A percentile compares a stretch with the other conserved stretches of the same genome.
phyloP scores from a whole-genome alignment of 92 coral and sea anemone species.

The Epizoanthus scotinus region DNA sequence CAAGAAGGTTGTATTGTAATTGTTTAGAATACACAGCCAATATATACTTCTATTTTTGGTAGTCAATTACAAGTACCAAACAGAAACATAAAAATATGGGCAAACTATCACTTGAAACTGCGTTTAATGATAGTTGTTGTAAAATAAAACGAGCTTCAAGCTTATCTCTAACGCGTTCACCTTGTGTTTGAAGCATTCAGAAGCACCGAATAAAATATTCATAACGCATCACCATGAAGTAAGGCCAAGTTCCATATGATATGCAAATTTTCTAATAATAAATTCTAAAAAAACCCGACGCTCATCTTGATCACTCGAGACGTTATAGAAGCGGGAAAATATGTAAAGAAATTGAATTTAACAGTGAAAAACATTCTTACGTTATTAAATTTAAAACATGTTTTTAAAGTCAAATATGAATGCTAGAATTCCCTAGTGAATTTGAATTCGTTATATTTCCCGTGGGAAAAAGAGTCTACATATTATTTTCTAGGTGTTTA shows the following conservation, averaged over 20 bases:
- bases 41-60: constrained; percentile 20
- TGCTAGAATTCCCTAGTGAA: neutral
- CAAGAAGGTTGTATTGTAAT: too few species aligned
- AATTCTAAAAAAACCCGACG: neutral
- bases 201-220: constrained; percentile 35
- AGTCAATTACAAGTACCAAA: neutral
- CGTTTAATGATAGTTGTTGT: neutral
- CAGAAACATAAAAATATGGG: constrained; percentile 2
- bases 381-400: neutral
- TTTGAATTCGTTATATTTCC: neutral
- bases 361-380: neutral
- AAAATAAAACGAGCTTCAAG: neutral
- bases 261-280: constrained; percentile 3
- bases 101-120: neutral
- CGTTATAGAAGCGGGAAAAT: neutral
- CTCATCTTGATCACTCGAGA: neutral
- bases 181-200: neutral
- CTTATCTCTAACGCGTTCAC: neutral
- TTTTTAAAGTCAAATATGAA: neutral
- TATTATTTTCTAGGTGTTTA: neutral
- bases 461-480: neutral
- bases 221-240: constrained; percentile 16
- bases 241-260: constrained; percentile 1
- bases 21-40: neutral
- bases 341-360: neutral